These are phyloP conservation scores for Scleropages formosus DNA, from an alignment of 2,797 vertebrate genomes.

Conservation along the genomic window DNA sequence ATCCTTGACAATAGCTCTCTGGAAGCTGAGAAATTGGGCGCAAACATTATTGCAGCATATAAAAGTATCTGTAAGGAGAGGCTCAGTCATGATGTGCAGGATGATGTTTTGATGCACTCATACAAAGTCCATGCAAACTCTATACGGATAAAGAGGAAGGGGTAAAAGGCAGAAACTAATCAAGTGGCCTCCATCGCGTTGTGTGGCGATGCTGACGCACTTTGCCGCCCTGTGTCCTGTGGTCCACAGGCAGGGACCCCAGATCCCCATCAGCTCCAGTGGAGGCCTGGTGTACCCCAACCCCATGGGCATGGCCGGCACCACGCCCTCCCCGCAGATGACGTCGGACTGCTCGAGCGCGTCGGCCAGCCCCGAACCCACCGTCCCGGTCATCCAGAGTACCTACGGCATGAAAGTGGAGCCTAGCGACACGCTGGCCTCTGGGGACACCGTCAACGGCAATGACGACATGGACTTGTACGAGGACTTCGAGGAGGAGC, in stretches of 20 bases:
- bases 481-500: slow-evolving; percentile 97
- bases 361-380: slow-evolving; percentile 93
- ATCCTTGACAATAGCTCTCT: slow-evolving; percentile 56
- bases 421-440: slow-evolving; percentile 76
- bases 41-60: slow-evolving; percentile 64
- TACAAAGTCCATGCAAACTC: too few relatives aligned
- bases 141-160: too few relatives aligned
- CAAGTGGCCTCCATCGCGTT: too few relatives aligned
- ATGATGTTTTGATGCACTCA: too few relatives aligned
- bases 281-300: slow-evolving; percentile 94
- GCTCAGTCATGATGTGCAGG: slow-evolving; percentile 58
- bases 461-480: slow-evolving; percentile 98
- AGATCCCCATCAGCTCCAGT: slow-evolving; percentile 92
- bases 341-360: slow-evolving; percentile 98
- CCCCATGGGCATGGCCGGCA: slow-evolving; percentile 92
- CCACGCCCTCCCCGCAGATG: slow-evolving; percentile 97
- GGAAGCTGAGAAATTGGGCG: slow-evolving; percentile 50
- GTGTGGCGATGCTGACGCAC: slow-evolving; percentile 17
- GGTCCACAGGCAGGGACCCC: slow-evolving; percentile 80
- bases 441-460: slow-evolving; percentile 83
- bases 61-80: slow-evolving; percentile 61
- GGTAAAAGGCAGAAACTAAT: too few relatives aligned
- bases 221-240: slow-evolving; percentile 29
- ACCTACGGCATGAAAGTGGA: slow-evolving; percentile 96
- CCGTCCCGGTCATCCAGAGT: slow-evolving; percentile 98